These are phyloP conservation scores for Drosophila arawakana DNA, from an alignment of 1,140 invertebrate genomes.

Conservation along the genomic window DNA sequence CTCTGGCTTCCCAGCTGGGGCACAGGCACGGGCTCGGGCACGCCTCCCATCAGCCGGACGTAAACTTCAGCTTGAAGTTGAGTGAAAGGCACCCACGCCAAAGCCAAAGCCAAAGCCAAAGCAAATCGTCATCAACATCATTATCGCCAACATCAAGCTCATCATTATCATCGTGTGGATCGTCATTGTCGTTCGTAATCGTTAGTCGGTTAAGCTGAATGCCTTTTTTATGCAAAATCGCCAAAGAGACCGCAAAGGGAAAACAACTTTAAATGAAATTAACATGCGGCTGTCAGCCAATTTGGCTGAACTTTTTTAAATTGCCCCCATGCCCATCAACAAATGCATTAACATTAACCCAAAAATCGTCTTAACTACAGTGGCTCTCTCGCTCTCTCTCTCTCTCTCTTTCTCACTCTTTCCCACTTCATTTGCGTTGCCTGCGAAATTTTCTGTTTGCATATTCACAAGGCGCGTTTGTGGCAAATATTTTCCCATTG, in stretches of 20 bases:
- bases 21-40: not conserved
- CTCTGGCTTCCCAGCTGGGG: no score
- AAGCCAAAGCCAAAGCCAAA: constrained; percentile 5
- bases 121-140: constrained; percentile 12
- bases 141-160: constrained; percentile 1
- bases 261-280: constrained; percentile 77
- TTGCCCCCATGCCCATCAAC: constrained; percentile 63
- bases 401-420: not conserved
- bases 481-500: constrained; percentile 62
- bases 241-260: constrained; percentile 58
- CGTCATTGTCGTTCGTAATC: constrained; percentile 7
- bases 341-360: constrained; percentile 79
- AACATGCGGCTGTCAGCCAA: constrained; percentile 74
- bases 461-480: constrained; percentile 66
- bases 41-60: constrained; percentile 42
- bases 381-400: not conserved
- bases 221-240: constrained; percentile 41
- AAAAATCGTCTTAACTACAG: constrained; percentile 56
- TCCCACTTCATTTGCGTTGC: not conserved
- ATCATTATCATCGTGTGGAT: constrained; percentile 10
- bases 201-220: constrained; percentile 33
- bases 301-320: constrained; percentile 80
- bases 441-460: constrained; percentile 61
- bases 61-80: constrained; percentile 39
- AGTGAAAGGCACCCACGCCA: constrained; percentile 79